A percentile compares a stretch with the other conserved stretches of the same genome.
Conservation (phyloP, 2,888 invertebrate genomes). For the Linnaemya vulpina region DNA sequence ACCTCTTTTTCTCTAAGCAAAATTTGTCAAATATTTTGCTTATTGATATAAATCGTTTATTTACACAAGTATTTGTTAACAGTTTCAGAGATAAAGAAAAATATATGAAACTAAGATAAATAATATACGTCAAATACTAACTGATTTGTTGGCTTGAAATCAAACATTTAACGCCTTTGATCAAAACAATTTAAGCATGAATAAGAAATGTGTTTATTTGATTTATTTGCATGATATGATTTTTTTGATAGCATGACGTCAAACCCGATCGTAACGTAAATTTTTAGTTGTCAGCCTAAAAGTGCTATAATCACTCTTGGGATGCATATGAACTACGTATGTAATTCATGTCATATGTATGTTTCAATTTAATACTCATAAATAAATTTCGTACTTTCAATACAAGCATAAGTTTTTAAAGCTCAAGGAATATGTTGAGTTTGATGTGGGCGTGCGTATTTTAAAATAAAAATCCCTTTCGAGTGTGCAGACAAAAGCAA, state of each 20-base stretch:
- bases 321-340: background rate
- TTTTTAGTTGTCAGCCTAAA: background rate
- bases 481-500: background rate
- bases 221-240: background rate
- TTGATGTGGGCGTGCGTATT: background rate
- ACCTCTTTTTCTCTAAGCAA: background rate
- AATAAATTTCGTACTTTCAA: background rate
- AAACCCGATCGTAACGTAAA: background rate
- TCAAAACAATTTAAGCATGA: conserved; percentile 21
- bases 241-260: conserved; percentile 30
- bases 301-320: background rate
- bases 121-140: background rate
- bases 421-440: background rate
- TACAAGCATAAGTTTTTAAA: background rate
- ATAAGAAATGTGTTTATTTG: background rate
- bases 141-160: background rate
- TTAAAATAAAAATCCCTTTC: conserved; percentile 9
- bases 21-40: background rate
- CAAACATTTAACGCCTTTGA: conserved; percentile 18
- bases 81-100: background rate
- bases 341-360: no score
- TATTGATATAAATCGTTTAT: background rate
- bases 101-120: conserved; percentile 1
- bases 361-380: background rate
- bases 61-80: conserved; percentile 3